Base-by-base conservation (phyloP, 2,113 vertebrate genomes). In the Strigops habroptila region DNA sequence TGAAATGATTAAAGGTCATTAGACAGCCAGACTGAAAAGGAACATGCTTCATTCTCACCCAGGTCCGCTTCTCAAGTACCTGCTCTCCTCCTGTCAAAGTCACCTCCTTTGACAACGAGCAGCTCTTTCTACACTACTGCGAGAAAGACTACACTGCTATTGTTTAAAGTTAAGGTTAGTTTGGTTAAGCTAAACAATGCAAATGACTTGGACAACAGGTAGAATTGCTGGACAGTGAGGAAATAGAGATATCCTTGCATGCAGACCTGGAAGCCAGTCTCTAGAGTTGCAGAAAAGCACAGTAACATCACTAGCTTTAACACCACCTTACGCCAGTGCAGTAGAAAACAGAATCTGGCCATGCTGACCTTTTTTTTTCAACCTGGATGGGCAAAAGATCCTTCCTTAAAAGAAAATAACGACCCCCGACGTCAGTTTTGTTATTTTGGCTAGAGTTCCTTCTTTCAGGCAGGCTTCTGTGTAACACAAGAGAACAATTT, bases 401-500 rank as follows among this genome's bases (percentile, higher is more conserved):
- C 51, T 77, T 89, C 35, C 51, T 92, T 91, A 67, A 68, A 75
- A 85, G 39, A 82, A 70, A 91, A 86, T 77, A 93, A 90, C 75
- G 77, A 91, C 63, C 69, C 71, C 73, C 6, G 23, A 88, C 70
- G 67, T 82, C 94, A 87, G 33, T 75, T 94, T 94, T 93, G 84
- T 89, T 97, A 73, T 95, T 94, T 84, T 91, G 81, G 49, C 86
- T 93, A 82, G 57, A 95, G 93, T 76, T 93, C 87, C 85, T 97
- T 96, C 91, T 95, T 96, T 96, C 89, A 92, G 87, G 76, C 48
- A 1, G 80, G 85, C 84, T 97, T 91, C 93, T 97, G 90, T 96
- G 88, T 69, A 97, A 80, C 82, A 79, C 95, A 97, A 39, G 65
- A 97, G 95, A 97, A 97, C 96, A 97, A 93, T 97, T 98, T 98